Percentiles rank a stretch among this genome's conserved stretches.
Conservation (phyloP, 2,797 vertebrate genomes). For the Arnoldichthys spilopterus region DNA sequence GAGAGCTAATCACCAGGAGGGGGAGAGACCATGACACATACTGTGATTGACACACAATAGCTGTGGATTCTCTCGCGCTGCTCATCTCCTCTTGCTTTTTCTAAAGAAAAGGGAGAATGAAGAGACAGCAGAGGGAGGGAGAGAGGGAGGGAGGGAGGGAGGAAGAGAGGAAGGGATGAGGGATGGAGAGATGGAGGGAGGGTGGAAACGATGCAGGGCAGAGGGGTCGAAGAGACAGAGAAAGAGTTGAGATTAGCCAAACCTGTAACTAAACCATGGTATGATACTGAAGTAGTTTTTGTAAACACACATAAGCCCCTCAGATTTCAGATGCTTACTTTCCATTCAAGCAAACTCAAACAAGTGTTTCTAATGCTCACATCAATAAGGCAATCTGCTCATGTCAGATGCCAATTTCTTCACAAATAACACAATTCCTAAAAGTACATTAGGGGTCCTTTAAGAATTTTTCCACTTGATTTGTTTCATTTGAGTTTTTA, state of each 20-base stretch:
- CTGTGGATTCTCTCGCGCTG: conserved; percentile 79
- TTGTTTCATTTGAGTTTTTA: background rate
- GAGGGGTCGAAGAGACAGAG: conserved; percentile 45
- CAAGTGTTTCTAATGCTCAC: background rate
- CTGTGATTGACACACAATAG: conserved; percentile 85
- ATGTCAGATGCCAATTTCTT: background rate
- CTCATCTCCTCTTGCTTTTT: conserved; percentile 63
- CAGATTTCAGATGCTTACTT: conserved; percentile 44
- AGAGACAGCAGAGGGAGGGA: conserved; percentile 40
- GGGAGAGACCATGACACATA: conserved; percentile 64
- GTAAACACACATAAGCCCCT: conserved; percentile 19
- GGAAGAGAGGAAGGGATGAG: conserved; percentile 46
- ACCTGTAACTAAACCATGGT: conserved; percentile 57
- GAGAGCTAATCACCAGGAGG: conserved; percentile 62
- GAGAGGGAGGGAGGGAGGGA: conserved; percentile 25
- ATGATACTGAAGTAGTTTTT: conserved; percentile 19
- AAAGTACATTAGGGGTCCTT: background rate
- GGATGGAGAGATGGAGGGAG: conserved; percentile 42
- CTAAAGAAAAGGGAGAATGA: conserved; percentile 63
- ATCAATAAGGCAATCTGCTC: background rate
- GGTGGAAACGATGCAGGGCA: conserved; percentile 40
- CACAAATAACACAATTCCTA: background rate
- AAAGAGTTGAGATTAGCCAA: conserved; percentile 58
- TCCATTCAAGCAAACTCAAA: conserved; percentile 35
- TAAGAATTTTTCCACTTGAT: background rate